Conservation (phyloP, 2,888 invertebrate species). For the Andrena praecox region DNA sequence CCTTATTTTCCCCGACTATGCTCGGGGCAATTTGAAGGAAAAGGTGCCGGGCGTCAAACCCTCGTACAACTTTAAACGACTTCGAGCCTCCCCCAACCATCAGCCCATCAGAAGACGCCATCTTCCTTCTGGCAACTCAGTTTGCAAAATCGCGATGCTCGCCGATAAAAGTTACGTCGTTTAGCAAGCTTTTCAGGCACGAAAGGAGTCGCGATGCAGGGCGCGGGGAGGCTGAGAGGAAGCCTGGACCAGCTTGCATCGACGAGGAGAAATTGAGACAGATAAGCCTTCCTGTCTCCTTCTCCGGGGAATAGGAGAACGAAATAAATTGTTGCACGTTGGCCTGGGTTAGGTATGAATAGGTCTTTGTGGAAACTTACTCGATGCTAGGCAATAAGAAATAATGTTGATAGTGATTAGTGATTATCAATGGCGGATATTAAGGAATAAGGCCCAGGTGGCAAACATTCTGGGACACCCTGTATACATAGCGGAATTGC, state of each 20-base stretch:
- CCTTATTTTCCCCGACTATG: constrained; percentile 45
- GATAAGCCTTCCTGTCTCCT: constrained; percentile 17
- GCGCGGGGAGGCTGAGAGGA: not conserved
- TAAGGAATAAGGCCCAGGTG: too few relatives aligned
- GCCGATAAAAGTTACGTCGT: constrained; percentile 73
- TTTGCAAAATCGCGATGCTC: constrained; percentile 68
- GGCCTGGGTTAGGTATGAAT: constrained; percentile 5
- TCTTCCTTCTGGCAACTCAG: constrained; percentile 62
- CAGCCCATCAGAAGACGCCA: constrained; percentile 35
- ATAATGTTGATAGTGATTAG: constrained; percentile 31
- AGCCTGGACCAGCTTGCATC: constrained; percentile 1
- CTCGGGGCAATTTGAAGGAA: constrained; percentile 62
- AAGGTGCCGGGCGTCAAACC: constrained; percentile 63
- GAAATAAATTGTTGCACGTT: constrained; percentile 52
- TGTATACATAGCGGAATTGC: too few relatives aligned
- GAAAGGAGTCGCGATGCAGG: constrained; percentile 17
- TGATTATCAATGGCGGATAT: not conserved
- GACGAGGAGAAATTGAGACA: constrained; percentile 46
- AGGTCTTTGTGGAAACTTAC: constrained; percentile 5
- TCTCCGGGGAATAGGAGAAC: not conserved
- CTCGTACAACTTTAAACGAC: constrained; percentile 71
- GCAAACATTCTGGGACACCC: too few relatives aligned
- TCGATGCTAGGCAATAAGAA: constrained; percentile 19
- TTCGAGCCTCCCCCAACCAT: constrained; percentile 60
- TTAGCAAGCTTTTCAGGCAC: constrained; percentile 58